Base-by-base conservation (phyloP, 1,140 invertebrate species). In the Bactericera cockerelli region DNA sequence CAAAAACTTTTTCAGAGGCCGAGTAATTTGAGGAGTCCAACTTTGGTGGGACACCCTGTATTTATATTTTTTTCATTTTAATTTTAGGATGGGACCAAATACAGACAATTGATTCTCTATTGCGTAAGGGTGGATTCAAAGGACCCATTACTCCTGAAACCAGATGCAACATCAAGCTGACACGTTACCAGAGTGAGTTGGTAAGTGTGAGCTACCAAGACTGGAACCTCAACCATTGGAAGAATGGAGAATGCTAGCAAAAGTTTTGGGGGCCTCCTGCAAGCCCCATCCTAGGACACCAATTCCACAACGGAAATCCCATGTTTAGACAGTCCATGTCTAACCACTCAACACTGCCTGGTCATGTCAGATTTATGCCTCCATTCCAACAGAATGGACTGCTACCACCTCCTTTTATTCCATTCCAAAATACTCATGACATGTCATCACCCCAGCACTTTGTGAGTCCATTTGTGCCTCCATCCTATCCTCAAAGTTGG, bases 101-200 rank as follows among this genome's bases (percentile, higher is more conserved):
- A 60, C 92, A 98, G 73, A 98, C 95, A 11, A 96, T 99, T 67
- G 95, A 99, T 72, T 96, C 93, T 3, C 75, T 99, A 25, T 77
- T 99, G 13, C 81, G 94, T 57, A 99, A 99, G 74, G 95, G 94
- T 61, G 96, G 96, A 24, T 98, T 86, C 72, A 93, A 93, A 68
- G 90, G 92, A 26, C 70, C 80, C 3, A 94, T 99, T 19, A 94
- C 89, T 25, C 79, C 84, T 57, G 84, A 93, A 36, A 78, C 94
- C 64, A 79, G 95, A 59, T 81, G 86, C 65, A 84, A 81, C 63
- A 87, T 99, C 63, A 90, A 92, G 73, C 75, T 99, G 62, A 97
- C 92, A 36, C 85, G 94, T 65, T 97, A 97, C 72, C 90, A 96
- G 68, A 89, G 86, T 70, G 88, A 90, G 70, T 89, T 90, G 72